Evolutionary conservation across 2,888 invertebrate species (phyloP).

Genomic region (Tubulanus polymorphus): DNA sequence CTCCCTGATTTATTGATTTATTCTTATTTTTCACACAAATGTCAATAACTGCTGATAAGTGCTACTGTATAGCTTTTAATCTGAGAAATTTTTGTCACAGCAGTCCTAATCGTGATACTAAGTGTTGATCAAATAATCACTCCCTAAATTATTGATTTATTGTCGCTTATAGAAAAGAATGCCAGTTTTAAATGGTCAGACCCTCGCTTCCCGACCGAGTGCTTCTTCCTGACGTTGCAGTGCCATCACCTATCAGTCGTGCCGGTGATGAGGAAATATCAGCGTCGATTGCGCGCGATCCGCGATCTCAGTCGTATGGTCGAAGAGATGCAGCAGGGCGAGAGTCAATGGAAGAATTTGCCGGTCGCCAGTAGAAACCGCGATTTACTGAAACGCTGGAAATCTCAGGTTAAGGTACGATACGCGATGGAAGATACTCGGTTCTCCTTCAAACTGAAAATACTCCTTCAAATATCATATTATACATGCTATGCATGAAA

Average conservation of each 20-base stretch:
- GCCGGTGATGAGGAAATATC: constrained; percentile 82
- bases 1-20: too few species aligned
- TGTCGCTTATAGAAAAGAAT: constrained; percentile 8
- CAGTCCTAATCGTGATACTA: too few species aligned
- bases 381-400: constrained; percentile 80
- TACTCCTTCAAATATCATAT: too few species aligned
- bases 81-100: too few species aligned
- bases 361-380: constrained; percentile 63
- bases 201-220: constrained; percentile 90
- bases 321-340: constrained; percentile 57
- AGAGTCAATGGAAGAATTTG: constrained; percentile 52
- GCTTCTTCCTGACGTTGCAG: constrained; percentile 94
- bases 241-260: constrained; percentile 88
- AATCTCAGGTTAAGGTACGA: constrained; percentile 70
- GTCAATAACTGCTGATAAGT: too few species aligned
- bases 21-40: too few species aligned
- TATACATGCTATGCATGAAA: too few species aligned
- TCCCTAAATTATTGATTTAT: too few species aligned
- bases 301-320: constrained; percentile 69
- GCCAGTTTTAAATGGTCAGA: constrained; percentile 65
- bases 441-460: too few species aligned
- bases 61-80: too few species aligned
- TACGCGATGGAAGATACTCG: too few species aligned
- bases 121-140: too few species aligned
- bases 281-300: constrained; percentile 69